Evolutionary conservation across 1,140 invertebrate genomes (phyloP).

Genomic region (Orchesella cincta): DNA sequence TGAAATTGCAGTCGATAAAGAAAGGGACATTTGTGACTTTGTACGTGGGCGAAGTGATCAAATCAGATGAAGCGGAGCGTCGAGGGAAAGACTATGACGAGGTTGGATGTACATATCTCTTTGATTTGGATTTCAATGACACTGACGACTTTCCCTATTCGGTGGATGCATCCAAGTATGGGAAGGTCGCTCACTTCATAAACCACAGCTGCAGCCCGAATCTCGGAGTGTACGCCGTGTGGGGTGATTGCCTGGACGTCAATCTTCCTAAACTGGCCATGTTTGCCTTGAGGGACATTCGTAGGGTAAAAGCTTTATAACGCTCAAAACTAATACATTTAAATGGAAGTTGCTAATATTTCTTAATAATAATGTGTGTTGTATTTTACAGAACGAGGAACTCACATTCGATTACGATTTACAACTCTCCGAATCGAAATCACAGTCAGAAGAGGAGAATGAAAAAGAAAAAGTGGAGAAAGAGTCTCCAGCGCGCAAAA

Average conservation of each 20-base stretch:
- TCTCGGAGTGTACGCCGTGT: conserved; percentile 85
- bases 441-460: conserved; percentile 37
- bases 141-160: conserved; percentile 68
- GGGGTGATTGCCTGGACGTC: conserved; percentile 85
- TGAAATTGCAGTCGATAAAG: conserved; percentile 66
- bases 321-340: no score
- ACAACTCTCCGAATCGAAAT: conserved; percentile 29
- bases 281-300: conserved; percentile 79
- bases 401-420: conserved; percentile 1
- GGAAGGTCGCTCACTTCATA: conserved; percentile 91
- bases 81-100: conserved; percentile 80
- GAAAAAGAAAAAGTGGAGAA: no score
- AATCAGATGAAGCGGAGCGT: conserved; percentile 82
- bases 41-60: conserved; percentile 92
- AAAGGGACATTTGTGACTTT: conserved; percentile 84
- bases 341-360: no score
- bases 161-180: conserved; percentile 65
- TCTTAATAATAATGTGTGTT: no score
- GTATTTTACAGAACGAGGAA: not conserved
- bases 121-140: conserved; percentile 92
- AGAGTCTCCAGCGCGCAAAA: conserved; percentile 46
- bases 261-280: conserved; percentile 82
- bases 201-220: conserved; percentile 96
- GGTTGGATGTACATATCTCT: conserved; percentile 84
- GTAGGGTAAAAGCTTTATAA: no score